Evolutionary conservation across 2,888 invertebrate genomes (phyloP).

Genomic region (Lottia gigantea): DNA sequence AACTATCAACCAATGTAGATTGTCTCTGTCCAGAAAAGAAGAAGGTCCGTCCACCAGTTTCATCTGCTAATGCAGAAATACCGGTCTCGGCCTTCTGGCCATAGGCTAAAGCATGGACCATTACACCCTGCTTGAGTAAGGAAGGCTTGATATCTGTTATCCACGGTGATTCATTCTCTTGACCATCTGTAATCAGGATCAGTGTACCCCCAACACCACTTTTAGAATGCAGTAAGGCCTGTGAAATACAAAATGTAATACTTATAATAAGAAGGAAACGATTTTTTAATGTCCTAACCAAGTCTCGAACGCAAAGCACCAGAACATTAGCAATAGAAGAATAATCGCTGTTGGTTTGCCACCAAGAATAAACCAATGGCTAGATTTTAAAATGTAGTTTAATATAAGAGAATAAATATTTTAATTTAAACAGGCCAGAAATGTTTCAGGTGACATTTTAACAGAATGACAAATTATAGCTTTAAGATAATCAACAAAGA

Average conservation of each 20-base stretch:
- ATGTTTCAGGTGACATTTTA: too few relatives aligned
- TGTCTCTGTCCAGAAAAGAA: conserved; percentile 34
- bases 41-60: conserved; percentile 38
- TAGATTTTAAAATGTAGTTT: too few relatives aligned
- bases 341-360: too few relatives aligned
- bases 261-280: too few relatives aligned
- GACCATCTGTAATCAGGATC: conserved; percentile 41
- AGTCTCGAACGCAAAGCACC: too few relatives aligned
- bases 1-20: conserved; percentile 38
- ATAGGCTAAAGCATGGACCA: conserved; percentile 35
- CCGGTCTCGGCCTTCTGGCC: conserved; percentile 34
- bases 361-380: too few relatives aligned
- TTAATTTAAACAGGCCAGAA: too few relatives aligned
- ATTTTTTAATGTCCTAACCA: too few relatives aligned
- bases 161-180: conserved; percentile 36
- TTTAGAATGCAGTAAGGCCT: conserved; percentile 19
- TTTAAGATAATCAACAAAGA: too few relatives aligned
- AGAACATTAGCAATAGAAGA: too few relatives aligned
- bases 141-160: conserved; percentile 28
- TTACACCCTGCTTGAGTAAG: conserved; percentile 25
- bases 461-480: too few relatives aligned
- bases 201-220: conserved; percentile 30
- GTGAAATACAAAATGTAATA: not conserved
- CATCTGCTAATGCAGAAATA: conserved; percentile 31
- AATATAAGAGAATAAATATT: too few relatives aligned